A percentile compares a stretch with the other conserved stretches of the same genome.
Conservation (phyloP, 2,888 invertebrate species). For the Gibbula magus region DNA sequence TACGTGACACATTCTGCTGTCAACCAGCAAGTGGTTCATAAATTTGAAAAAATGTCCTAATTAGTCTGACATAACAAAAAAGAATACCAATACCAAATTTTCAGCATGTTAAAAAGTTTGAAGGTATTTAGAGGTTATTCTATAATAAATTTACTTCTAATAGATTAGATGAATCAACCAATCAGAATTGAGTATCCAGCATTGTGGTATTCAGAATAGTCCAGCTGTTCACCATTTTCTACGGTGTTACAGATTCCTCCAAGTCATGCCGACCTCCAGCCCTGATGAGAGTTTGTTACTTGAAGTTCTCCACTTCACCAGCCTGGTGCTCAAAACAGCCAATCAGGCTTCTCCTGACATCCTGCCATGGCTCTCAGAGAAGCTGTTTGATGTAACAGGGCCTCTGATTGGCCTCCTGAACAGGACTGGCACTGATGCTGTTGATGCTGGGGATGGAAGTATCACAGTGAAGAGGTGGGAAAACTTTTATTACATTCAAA, state of each 20-base stretch:
- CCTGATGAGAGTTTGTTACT: slow-evolving; percentile 69
- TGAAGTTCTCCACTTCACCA: slow-evolving; percentile 65
- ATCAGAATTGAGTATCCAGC: too few relatives aligned
- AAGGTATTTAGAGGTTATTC: too few relatives aligned
- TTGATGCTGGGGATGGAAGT: slow-evolving; percentile 55
- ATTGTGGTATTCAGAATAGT: too few relatives aligned
- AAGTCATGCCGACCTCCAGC: slow-evolving; percentile 64
- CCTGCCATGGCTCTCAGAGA: slow-evolving; percentile 65
- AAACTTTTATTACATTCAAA: neutral
- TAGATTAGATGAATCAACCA: too few relatives aligned
- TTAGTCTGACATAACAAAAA: too few relatives aligned
- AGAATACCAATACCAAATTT: too few relatives aligned
- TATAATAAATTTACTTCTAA: too few relatives aligned
- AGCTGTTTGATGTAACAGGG: slow-evolving; percentile 67
- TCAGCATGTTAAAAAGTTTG: too few relatives aligned
- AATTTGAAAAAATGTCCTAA: too few relatives aligned
- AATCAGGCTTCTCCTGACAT: slow-evolving; percentile 58
- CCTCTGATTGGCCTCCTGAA: slow-evolving; percentile 67
- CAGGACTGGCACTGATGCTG: slow-evolving; percentile 49
- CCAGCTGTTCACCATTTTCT: too few relatives aligned
- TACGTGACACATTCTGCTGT: too few relatives aligned
- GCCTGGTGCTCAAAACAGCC: slow-evolving; percentile 51
- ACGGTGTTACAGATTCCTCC: slow-evolving; percentile 69
- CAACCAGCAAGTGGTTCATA: too few relatives aligned
- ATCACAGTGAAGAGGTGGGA: slow-evolving; percentile 58